Percentiles rank a stretch among this genome's conserved stretches.
Evolutionary conservation across 2,797 vertebrate genomes (phyloP).

Genomic region (Luscinia luscinia): DNA sequence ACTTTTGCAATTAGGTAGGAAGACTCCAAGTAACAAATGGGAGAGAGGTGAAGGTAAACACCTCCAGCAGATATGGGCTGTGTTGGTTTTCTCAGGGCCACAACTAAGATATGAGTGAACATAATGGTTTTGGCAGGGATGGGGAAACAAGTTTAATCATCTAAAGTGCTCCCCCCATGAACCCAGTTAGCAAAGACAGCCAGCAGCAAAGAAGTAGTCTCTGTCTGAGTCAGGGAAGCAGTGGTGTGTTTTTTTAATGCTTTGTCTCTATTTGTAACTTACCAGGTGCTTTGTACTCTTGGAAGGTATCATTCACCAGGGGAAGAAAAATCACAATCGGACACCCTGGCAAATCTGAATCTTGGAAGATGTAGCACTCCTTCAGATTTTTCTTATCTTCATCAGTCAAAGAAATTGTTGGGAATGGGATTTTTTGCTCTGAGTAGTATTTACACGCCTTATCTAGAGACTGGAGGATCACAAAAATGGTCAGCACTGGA

Average conservation of each 20-base stretch:
- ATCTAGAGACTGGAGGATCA: conserved; percentile 78
- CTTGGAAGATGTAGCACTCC: conserved; percentile 84
- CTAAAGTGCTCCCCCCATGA: neutral
- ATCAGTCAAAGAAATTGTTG: conserved; percentile 73
- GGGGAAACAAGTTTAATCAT: neutral
- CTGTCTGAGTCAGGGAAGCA: neutral
- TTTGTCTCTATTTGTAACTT: conserved; percentile 21
- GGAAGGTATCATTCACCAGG: conserved; percentile 82
- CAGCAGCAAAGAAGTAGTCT: neutral
- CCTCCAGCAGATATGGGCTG: neutral
- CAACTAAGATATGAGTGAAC: neutral
- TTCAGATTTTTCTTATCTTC: conserved; percentile 76
- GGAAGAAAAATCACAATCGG: conserved; percentile 87
- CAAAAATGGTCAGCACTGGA: neutral
- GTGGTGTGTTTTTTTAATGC: neutral
- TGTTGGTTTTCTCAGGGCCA: neutral
- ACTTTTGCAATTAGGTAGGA: neutral
- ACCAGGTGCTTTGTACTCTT: conserved; percentile 85
- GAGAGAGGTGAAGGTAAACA: neutral
- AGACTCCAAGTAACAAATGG: neutral
- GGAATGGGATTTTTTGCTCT: conserved; percentile 83
- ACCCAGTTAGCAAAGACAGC: neutral
- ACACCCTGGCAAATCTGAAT: conserved; percentile 73
- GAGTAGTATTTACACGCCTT: conserved; percentile 79
- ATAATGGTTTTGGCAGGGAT: neutral